Evolutionary conservation across 2,113 vertebrate species (phyloP).

Genomic region (Caranx ignobilis): DNA sequence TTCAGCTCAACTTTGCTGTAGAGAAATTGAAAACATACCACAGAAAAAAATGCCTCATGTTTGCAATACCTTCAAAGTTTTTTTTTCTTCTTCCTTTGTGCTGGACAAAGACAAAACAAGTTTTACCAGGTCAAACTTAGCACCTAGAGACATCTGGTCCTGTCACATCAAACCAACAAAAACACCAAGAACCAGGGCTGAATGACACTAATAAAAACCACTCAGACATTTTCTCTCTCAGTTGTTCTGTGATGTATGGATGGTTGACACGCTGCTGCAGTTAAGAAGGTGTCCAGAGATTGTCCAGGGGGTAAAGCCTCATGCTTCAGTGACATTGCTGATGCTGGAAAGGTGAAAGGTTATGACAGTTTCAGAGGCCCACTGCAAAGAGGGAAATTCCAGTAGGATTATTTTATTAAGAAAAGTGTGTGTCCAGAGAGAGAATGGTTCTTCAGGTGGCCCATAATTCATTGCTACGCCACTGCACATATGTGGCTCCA

Average conservation of each 20-base stretch:
- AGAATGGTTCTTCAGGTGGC: conserved; percentile 18
- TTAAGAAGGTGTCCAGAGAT: conserved; percentile 39
- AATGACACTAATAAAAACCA: conserved; percentile 62
- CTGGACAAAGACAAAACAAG: conserved; percentile 57
- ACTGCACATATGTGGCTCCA: conserved; percentile 25
- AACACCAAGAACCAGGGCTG: conserved; percentile 53
- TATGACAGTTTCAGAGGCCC: conserved; percentile 55
- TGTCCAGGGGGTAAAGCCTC: conserved; percentile 39
- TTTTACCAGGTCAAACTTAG: conserved; percentile 63
- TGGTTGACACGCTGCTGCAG: conserved; percentile 38
- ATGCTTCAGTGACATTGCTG: conserved; percentile 41
- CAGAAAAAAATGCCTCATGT: conserved; percentile 38
- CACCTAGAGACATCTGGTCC: conserved; percentile 73
- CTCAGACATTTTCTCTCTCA: conserved; percentile 16
- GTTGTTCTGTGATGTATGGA: conserved; percentile 58
- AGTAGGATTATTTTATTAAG: conserved; percentile 67
- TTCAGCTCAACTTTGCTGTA: conserved; percentile 42
- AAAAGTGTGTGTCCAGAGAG: conserved; percentile 47
- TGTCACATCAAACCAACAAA: conserved; percentile 66
- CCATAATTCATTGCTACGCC: conserved; percentile 37
- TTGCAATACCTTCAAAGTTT: neutral
- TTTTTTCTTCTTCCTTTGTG: neutral
- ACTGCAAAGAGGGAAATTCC: conserved; percentile 63
- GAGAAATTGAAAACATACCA: conserved; percentile 68
- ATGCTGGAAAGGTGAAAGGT: conserved; percentile 58